phyloP scores from a whole-genome alignment of 2,113 vertebrate genomes.

The Hippocampus guttulatus region DNA sequence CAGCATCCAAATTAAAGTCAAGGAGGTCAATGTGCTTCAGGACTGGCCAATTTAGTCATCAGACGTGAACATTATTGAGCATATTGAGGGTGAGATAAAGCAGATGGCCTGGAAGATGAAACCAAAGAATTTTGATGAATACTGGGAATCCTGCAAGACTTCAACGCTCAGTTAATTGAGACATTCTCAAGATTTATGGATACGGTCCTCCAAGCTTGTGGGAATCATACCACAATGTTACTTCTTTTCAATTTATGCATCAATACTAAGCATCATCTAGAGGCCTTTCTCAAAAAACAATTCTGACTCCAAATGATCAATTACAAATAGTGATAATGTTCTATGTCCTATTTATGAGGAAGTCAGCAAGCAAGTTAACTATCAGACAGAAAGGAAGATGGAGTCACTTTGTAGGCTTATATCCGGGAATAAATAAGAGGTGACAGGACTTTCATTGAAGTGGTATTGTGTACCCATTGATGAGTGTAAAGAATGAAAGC shows the following conservation, averaged over 20 bases:
- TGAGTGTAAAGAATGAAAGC: constrained; percentile 26
- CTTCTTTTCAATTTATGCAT: too few species aligned
- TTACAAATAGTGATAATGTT: too few species aligned
- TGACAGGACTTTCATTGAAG: background rate
- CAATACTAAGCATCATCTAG: too few species aligned
- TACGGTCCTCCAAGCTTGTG: background rate
- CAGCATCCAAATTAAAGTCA: background rate
- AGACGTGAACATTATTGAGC: background rate
- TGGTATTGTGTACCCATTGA: constrained; percentile 13
- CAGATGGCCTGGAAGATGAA: too few species aligned
- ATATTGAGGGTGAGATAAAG: background rate
- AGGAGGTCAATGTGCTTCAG: background rate
- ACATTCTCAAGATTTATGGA: background rate
- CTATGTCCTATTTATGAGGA: constrained; percentile 14
- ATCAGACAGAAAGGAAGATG: background rate
- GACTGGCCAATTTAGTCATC: background rate
- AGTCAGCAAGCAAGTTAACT: background rate
- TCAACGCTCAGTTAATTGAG: background rate
- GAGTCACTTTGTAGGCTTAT: constrained; percentile 13
- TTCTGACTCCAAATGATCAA: too few species aligned
- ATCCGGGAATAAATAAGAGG: constrained; percentile 3
- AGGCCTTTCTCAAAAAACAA: too few species aligned
- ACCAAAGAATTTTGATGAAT: constrained; percentile 5
- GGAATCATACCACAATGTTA: background rate
- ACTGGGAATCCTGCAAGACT: background rate